Base-by-base conservation (phyloP, 30 jellyfish, hydroid and myxozoan genomes). In the Aurelia sp. region DNA sequence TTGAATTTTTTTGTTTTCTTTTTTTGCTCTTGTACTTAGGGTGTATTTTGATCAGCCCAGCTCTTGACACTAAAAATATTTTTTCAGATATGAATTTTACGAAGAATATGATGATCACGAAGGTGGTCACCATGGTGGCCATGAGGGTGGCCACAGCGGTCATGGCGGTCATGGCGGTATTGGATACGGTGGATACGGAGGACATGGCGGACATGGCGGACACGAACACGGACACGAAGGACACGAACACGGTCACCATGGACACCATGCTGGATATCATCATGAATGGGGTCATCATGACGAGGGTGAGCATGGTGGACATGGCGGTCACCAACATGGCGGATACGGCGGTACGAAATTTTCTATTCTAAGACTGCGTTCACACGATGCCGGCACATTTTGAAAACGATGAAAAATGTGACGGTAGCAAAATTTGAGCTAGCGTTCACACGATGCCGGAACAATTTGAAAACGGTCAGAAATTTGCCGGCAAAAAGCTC, bases 261-360 rank as follows among this genome's bases (percentile, higher is more conserved):
- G 99, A 19, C 99, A 95, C 74, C 99, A 90, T 53, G 98, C 97
- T 61, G 99, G 99, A 27, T 95, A 91, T 53, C 97, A 89, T 59
- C 99, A 90, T 58, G 99, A 95, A 35, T 95, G 99, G 99, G 97
- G 97, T 31, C 97, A 90, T 61, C 81, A 95, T 78, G 96, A 90
- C 8, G 98, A 94, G 17, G 99, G 98, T 40, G 97, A 95, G 78
- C 97, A 90, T 51, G 98, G 88, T 58, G 97, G 97, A 17, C 96
- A 89, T 76, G 97, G 94, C 60, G 99, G 97, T 0, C 90, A 78
- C 57, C 93, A 71, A 73, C 96, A 77, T n/a, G 90, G 90, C 58
- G 90, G 86, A 63, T 30, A 57, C 35, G 87, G 86, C 6, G 88
- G 92, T 72, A 20, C 31, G 22, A n/a, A 12, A 13, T n/a, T 11